Evolutionary conservation across 2,797 vertebrate genomes (phyloP), one percentile per base, ranked within the genome.

Genomic region (Pempheris klunzingeri): DNA sequence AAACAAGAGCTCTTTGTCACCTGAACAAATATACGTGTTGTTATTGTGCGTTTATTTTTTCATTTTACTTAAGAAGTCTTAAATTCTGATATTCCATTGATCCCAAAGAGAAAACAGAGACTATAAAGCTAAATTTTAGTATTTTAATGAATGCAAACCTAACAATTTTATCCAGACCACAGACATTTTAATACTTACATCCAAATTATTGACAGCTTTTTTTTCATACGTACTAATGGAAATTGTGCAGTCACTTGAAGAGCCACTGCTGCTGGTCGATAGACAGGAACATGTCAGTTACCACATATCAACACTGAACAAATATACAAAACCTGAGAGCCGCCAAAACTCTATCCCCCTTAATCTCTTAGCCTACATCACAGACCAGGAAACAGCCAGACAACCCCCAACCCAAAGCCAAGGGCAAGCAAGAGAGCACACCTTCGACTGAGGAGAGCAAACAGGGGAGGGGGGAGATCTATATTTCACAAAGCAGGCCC

Each of bases 331-430:
- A 87, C 77, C 83, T 47, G 62, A 36, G 34, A 90, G 77, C 86
- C 54, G 72, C 85, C 77, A 88, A 89, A 89, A 85, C 80, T 75
- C 80, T 41, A 88, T 88, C 89, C 87, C 71, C 30, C 71, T 84
- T 94, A 94, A 95, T 94, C 93, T 94, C 83, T 89, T 17, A 78
- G 91, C 81, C 87, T 78, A 88, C 90, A 93, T 87, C 79, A 39
- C 71, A 82, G 81, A 88, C 80, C 84, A 87, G 85, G 82, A 89
- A 90, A 81, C 82, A 84, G 86, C 79, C 88, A 83, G 80, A 66
- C 83, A 71, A 69, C 86, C 86, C 81, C 84, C 83, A 67, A 81
- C 78, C 87, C 86, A 92, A 93, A 91, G 89, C 90, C 90, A 87
- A 88, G 86, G 86, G 77, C 90, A 88, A 87, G 87, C 85, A 88